These are phyloP conservation scores for Cotesia glomerata DNA, from an alignment of 1,140 invertebrate species.

Conservation along the genomic window DNA sequence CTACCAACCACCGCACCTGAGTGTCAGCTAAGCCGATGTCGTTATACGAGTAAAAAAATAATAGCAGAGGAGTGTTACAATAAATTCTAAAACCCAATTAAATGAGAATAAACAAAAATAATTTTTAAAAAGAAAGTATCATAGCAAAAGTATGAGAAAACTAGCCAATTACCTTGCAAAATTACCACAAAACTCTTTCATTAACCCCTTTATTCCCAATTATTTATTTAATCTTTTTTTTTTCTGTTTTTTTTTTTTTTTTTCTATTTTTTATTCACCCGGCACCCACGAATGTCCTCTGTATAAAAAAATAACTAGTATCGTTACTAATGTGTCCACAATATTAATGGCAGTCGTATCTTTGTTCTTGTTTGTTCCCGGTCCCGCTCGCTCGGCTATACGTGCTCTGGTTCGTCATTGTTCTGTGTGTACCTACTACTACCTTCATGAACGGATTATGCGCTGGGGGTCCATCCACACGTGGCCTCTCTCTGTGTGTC, in stretches of 20 bases:
- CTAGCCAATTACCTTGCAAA: too few relatives aligned
- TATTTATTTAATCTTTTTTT: conserved; percentile 1
- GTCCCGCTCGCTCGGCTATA: conserved; percentile 65
- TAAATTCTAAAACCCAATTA: conserved; percentile 11
- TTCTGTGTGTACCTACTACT: conserved; percentile 64
- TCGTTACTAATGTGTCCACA: conserved; percentile 63
- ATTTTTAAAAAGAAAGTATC: background rate
- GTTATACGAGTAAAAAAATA: conserved; percentile 3
- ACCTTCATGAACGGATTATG: conserved; percentile 64
- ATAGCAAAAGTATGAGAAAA: background rate
- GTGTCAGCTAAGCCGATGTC: conserved; percentile 29
- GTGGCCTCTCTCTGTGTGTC: conserved; percentile 61
- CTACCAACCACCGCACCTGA: conserved; percentile 17
- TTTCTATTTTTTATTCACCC: conserved; percentile 30
- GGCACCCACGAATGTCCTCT: conserved; percentile 34
- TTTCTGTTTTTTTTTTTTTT: conserved; percentile 22
- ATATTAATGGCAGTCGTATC: conserved; percentile 66
- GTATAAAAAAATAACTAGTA: conserved; percentile 58
- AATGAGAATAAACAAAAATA: background rate
- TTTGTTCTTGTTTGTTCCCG: conserved; percentile 67
- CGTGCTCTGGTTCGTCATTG: conserved; percentile 65
- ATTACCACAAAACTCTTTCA: background rate
- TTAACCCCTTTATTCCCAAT: background rate
- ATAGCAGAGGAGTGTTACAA: conserved; percentile 6
- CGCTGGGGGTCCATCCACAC: conserved; percentile 64